Evolutionary conservation across 2,888 invertebrate species (phyloP).

Genomic region (Lysandra bellargus): DNA sequence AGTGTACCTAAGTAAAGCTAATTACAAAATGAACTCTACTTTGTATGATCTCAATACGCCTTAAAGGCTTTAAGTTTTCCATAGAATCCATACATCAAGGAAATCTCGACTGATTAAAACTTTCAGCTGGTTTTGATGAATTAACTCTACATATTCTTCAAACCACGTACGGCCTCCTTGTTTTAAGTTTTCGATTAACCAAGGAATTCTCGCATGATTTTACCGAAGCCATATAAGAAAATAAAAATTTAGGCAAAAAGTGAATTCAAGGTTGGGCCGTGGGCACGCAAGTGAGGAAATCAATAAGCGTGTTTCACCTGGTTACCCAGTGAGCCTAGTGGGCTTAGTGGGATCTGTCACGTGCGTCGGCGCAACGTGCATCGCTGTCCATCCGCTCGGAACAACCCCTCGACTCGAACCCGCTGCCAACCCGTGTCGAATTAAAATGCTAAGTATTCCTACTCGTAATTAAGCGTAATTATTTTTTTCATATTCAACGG

Average conservation of each 20-base stretch:
- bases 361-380: constrained; percentile 38
- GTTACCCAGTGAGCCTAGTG: neutral
- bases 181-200: neutral
- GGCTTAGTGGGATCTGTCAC: neutral
- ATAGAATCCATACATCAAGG: too few species aligned
- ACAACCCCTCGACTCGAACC: constrained; percentile 34
- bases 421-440: constrained; percentile 4
- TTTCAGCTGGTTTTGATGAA: neutral
- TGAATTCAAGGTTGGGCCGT: neutral
- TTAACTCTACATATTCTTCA: neutral
- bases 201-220: neutral
- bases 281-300: neutral
- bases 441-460: constrained; percentile 26
- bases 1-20: neutral
- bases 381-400: constrained; percentile 50
- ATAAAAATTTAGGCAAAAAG: neutral
- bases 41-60: too few species aligned
- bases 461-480: constrained; percentile 21
- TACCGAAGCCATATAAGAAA: neutral
- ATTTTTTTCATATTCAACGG: constrained; percentile 18
- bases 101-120: neutral
- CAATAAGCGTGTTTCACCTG: constrained; percentile 29
- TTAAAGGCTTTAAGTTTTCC: too few species aligned
- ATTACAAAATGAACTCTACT: too few species aligned
- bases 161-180: neutral